Evolutionary conservation across 2,113 vertebrate genomes (phyloP), one percentile per base, ranked within the genome.

Genomic region (Xiphias gladius): DNA sequence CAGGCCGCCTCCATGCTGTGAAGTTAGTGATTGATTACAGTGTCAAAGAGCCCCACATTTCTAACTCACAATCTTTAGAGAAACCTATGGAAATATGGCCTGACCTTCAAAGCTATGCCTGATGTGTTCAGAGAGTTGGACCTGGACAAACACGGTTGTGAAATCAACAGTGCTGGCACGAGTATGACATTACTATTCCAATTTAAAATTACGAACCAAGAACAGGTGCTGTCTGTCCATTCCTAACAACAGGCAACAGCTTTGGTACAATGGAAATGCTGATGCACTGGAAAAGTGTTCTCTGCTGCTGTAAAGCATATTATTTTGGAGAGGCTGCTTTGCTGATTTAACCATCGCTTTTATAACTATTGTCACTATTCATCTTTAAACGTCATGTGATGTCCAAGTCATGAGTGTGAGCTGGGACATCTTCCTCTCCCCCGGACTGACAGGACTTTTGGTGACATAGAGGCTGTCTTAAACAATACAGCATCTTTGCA

Each of bases 281-380:
- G 89, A 91, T 86, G 82, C 87, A 88, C 70, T 93, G 88, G 88
- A 91, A 91, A 91, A 87, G 79, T 62, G 65, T 64, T 79, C 48
- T 76, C 64, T 64, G 78, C 72, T 1, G 14, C 62, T 74, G 52
- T 73, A 73, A 79, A 90, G 20, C 59, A 65, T 86, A 79, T 77
- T 88, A 85, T 89, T 87, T 86, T 82, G 62, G 52, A 88, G 67
- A 73, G 61, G 73, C 72, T 78, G 76, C 82, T 71, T 70, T 77
- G 69, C 54, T 72, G 58, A 79, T 87, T 79, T 73, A 78, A 82
- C 74, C 80, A 65, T 39, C 69, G 55, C 35, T 79, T 86, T 37
- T 67, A 41, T 70, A 80, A 85, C 69, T 20, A 26, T 73, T 74
- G 64, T 69, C 73, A 83, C 28, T 35, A 68, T 77, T 79, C 13